Conservation (phyloP, 2,113 vertebrate species). For the Pungitius pungitius region DNA sequence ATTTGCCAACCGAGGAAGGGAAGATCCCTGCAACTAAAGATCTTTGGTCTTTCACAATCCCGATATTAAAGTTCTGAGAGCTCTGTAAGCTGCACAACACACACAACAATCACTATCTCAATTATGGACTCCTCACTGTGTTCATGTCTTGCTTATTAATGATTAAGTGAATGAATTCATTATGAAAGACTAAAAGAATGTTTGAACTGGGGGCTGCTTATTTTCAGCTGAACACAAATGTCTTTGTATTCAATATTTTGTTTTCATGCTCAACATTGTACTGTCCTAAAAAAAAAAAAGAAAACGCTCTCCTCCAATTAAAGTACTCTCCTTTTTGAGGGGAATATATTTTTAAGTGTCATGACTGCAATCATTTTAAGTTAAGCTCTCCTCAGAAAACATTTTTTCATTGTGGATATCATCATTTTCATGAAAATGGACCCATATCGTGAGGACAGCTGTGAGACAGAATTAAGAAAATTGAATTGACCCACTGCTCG, state of each 20-base stretch:
- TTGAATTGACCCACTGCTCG: background rate
- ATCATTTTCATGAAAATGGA: background rate
- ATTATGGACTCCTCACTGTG: background rate
- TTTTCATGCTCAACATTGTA: constrained; percentile 12
- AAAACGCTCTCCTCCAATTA: too few relatives aligned
- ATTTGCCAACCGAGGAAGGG: background rate
- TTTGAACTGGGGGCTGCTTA: background rate
- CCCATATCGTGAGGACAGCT: constrained; percentile 26
- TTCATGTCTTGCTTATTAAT: constrained; percentile 23
- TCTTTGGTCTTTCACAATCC: background rate
- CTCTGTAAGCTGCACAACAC: background rate
- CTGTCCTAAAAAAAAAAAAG: constrained; percentile 28
- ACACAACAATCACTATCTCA: background rate
- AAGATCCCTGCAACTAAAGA: background rate
- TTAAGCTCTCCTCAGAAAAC: background rate
- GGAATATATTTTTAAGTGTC: background rate
- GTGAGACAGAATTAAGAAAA: constrained; percentile 29
- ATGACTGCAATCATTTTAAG: background rate
- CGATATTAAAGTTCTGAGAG: background rate
- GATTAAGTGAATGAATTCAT: constrained; percentile 23
- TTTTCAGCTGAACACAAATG: constrained; percentile 27
- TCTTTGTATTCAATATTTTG: background rate
- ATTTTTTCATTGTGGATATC: background rate
- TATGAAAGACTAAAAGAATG: constrained; percentile 22
- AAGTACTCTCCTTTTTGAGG: too few relatives aligned